Base-by-base conservation (phyloP, 2,113 vertebrate species). In the Leucopsar rothschildi region DNA sequence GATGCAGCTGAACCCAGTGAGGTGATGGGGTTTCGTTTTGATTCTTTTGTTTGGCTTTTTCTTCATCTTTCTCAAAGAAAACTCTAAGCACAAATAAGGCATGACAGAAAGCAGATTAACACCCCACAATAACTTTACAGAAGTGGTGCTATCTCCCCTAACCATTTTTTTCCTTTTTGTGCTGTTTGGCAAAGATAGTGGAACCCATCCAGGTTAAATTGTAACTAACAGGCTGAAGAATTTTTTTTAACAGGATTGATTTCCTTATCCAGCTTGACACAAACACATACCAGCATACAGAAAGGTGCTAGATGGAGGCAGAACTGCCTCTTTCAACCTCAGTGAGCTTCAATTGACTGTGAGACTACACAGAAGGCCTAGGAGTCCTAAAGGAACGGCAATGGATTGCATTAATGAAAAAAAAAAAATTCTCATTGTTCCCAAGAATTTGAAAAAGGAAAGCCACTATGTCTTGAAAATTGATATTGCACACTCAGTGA, bases 281-380 rank as follows among this genome's bases (percentile, higher is more conserved):
- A 82, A 95, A 87, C 82, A 88, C 84, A 89, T 75, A 82, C 47
- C 87, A 95, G 70, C 88, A 94, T 8, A 93, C 23, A 89, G 70
- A 89, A 96, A 95, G 66, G 45, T 91, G 87, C 49, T 89, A 82
- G 87, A 81, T 39, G 80, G 87, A 96, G 92, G 87, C 87, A 95
- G 65, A 95, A 91, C 53, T 89, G 93, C 93, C 95, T 92, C 89
- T 92, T 89, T 95, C 89, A 91, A 92, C 35, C 89, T 92, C 78
- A 89, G 35, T 64, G 81, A 95, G 90, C 77, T 93, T 95, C 89
- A 95, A n/a, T 60, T 90, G 86, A 93, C 81, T 96, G 65, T 90
- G 65, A 96, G 69, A 95, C 78, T 96, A 96, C 77, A 96, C 56
- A 94, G 64, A 94, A 89, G 83, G 77, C 86, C 69, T 92, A 95